Evolutionary conservation across 2,797 vertebrate genomes (phyloP).

Genomic region (Neosilurus hyrtlii): DNA sequence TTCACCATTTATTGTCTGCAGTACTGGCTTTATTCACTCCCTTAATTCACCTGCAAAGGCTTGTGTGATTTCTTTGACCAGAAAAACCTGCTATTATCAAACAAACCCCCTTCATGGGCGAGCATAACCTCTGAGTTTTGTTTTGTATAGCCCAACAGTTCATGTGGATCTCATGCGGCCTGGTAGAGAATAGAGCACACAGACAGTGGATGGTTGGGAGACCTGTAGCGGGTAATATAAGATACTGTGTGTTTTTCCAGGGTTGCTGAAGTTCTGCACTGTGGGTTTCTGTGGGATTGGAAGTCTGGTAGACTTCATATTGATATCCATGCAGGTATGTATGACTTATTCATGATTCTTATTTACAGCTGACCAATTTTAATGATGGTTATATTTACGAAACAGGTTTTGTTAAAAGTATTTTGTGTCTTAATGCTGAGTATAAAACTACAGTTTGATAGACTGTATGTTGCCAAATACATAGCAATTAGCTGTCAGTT

Average conservation of each 20-base stretch:
- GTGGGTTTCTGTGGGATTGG: conserved; percentile 98
- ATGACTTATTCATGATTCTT: conserved; percentile 11
- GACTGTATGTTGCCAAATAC: background rate
- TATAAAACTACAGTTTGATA: too few relatives aligned
- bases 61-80: conserved; percentile 24
- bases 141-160: conserved; percentile 24
- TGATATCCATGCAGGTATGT: conserved; percentile 98
- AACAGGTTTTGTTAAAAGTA: background rate
- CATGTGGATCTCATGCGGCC: conserved; percentile 25
- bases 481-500: background rate
- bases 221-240: conserved; percentile 24
- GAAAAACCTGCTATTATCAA: conserved; percentile 37
- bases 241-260: conserved; percentile 64
- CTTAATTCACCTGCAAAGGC: conserved; percentile 36
- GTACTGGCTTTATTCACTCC: conserved; percentile 26
- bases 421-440: too few relatives aligned
- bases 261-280: conserved; percentile 95
- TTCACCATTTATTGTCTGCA: conserved; percentile 21
- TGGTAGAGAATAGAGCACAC: conserved; percentile 18
- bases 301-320: conserved; percentile 93
- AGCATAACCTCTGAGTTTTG: conserved; percentile 2
- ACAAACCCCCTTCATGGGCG: conserved; percentile 18
- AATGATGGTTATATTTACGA: background rate
- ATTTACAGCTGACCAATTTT: background rate
- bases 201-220: conserved; percentile 5